Conservation (phyloP, 2,113 vertebrate genomes). For the Scomber japonicus region DNA sequence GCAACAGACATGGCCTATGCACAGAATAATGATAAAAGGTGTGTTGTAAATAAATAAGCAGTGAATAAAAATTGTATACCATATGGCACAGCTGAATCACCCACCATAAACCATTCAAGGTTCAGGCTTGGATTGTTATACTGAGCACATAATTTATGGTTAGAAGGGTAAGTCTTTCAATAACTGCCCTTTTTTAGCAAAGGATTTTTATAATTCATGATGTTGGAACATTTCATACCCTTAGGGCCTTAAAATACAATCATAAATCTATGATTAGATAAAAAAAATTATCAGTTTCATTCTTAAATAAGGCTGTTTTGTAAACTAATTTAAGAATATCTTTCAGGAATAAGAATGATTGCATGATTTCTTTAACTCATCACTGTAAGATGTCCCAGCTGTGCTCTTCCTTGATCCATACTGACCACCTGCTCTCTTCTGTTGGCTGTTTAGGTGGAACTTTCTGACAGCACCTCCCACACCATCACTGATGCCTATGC, state of each 20-base stretch:
- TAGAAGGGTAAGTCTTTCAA: constrained; percentile 25
- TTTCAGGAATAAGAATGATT: no score
- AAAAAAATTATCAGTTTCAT: background rate
- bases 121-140: constrained; percentile 39
- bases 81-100: constrained; percentile 29
- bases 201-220: constrained; percentile 44
- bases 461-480: constrained; percentile 93
- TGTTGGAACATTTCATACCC: constrained; percentile 25
- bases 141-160: constrained; percentile 53
- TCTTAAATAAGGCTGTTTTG: background rate
- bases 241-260: background rate
- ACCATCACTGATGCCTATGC: constrained; percentile 95
- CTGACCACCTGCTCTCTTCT: constrained; percentile 16
- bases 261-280: background rate
- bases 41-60: constrained; percentile 57
- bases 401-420: background rate
- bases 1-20: constrained; percentile 48
- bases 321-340: background rate
- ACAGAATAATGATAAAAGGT: constrained; percentile 42
- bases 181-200: constrained; percentile 20
- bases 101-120: constrained; percentile 56
- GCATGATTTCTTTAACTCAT: background rate
- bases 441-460: constrained; percentile 88
- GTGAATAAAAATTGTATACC: constrained; percentile 28
- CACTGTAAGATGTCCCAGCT: background rate